Percentiles rank a stretch among this genome's conserved stretches.
These are phyloP conservation scores for Torymus tubicola DNA, from an alignment of 2,888 invertebrate species.

Conservation along the genomic window DNA sequence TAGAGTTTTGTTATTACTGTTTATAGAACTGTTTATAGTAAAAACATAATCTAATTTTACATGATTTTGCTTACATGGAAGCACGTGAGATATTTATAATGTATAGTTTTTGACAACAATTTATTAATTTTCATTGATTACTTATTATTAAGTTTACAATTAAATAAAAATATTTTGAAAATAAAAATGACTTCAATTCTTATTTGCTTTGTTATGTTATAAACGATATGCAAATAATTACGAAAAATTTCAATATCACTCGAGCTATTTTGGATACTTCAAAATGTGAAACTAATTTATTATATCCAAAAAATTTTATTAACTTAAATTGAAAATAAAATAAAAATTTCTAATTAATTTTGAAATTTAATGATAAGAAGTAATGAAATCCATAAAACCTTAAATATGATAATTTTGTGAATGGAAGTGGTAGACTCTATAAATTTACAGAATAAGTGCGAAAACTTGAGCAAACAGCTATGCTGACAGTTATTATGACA, in stretches of 20 bases:
- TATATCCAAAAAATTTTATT: no score
- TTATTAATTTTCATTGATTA: slow-evolving; percentile 5
- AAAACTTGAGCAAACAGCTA: slow-evolving; percentile 33
- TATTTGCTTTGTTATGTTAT: no score
- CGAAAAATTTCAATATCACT: no score
- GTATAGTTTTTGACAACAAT: background rate
- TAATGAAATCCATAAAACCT: background rate
- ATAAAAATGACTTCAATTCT: no score
- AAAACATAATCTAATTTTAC: slow-evolving; percentile 1
- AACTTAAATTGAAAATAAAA: no score
- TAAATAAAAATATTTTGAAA: no score
- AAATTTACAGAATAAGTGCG: slow-evolving; percentile 8
- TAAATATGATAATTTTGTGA: background rate
- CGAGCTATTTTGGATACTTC: no score
- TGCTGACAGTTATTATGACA: slow-evolving; percentile 60
- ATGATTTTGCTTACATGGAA: slow-evolving; percentile 2
- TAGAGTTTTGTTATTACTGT: background rate
- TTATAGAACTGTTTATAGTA: background rate
- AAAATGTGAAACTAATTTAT: no score
- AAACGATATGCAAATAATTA: no score
- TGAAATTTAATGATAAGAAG: slow-evolving; percentile 2
- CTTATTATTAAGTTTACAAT: background rate
- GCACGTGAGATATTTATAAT: slow-evolving; percentile 9
- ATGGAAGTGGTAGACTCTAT: background rate
- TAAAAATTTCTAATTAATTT: background rate